These are phyloP conservation scores for Heliornis fulica DNA, from an alignment of 2,113 vertebrate species.

Conservation along the genomic window DNA sequence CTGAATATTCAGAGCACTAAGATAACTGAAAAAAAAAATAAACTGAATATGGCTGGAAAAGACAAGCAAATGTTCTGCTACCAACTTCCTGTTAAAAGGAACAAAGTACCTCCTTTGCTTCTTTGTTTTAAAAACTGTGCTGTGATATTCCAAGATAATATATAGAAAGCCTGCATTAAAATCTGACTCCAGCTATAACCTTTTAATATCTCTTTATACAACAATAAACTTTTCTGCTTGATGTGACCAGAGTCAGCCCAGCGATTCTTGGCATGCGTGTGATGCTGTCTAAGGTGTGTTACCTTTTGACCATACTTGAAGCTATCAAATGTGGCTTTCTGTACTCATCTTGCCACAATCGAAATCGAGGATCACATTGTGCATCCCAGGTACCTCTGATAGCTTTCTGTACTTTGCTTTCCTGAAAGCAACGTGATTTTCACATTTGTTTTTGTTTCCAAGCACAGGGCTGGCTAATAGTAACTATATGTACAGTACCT, in stretches of 20 bases:
- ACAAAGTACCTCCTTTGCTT: background rate
- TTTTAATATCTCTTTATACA: background rate
- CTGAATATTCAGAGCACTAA: background rate
- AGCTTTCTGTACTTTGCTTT: background rate
- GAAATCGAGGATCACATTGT: background rate
- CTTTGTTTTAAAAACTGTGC: background rate
- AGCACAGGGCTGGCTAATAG: background rate
- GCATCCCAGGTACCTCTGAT: background rate
- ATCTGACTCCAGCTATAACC: background rate
- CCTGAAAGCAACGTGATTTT: background rate
- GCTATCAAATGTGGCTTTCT: background rate
- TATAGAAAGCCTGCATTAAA: background rate
- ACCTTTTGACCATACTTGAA: background rate
- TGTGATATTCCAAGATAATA: background rate
- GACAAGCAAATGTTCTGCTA: background rate
- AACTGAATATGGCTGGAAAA: background rate
- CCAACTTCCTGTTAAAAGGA: background rate
- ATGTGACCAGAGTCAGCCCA: background rate
- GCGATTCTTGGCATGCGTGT: background rate
- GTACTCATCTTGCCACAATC: background rate
- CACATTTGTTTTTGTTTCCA: background rate
- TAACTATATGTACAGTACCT: background rate
- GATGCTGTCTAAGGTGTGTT: background rate
- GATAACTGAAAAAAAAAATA: background rate
- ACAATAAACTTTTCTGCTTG: background rate